A percentile compares a stretch with the other conserved stretches of the same genome.
Evolutionary conservation across 2,113 vertebrate species (phyloP).

Genomic region (Promerops cafer): DNA sequence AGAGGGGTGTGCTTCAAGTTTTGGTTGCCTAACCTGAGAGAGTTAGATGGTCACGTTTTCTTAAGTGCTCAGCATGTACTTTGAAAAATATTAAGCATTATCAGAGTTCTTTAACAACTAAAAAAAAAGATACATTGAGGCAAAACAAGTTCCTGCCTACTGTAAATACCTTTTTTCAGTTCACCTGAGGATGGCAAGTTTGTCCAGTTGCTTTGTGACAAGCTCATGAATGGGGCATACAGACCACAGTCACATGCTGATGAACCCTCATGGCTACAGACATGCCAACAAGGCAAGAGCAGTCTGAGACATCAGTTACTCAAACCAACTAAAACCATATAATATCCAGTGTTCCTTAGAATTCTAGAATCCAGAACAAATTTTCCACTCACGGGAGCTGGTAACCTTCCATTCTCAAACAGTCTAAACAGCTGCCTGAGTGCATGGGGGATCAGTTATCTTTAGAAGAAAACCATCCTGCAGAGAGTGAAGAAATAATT

Average conservation of each 20-base stretch:
- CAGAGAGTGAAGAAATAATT: not conserved
- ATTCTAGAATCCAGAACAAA: not conserved
- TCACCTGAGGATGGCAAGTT: not conserved
- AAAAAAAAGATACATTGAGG: not conserved
- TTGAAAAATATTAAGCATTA: not conserved
- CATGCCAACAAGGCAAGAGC: not conserved
- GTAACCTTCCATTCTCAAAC: not conserved
- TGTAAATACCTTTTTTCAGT: not conserved
- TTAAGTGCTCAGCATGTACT: not conserved
- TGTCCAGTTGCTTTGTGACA: not conserved
- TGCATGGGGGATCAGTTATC: not conserved
- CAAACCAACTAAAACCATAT: not conserved
- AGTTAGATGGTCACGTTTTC: not conserved
- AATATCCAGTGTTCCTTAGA: not conserved
- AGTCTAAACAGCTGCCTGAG: not conserved
- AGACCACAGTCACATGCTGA: not conserved
- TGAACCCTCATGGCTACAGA: not conserved
- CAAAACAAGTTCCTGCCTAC: not conserved
- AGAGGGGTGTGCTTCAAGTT: not conserved
- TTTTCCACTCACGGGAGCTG: not conserved
- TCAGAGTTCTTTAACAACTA: not conserved
- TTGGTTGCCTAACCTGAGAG: not conserved
- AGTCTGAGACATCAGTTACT: not conserved
- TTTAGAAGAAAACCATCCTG: constrained; percentile 30
- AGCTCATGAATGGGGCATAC: not conserved